These are phyloP conservation scores for Esperia sulphurella DNA, from an alignment of 2,888 invertebrate genomes.

Conservation along the genomic window DNA sequence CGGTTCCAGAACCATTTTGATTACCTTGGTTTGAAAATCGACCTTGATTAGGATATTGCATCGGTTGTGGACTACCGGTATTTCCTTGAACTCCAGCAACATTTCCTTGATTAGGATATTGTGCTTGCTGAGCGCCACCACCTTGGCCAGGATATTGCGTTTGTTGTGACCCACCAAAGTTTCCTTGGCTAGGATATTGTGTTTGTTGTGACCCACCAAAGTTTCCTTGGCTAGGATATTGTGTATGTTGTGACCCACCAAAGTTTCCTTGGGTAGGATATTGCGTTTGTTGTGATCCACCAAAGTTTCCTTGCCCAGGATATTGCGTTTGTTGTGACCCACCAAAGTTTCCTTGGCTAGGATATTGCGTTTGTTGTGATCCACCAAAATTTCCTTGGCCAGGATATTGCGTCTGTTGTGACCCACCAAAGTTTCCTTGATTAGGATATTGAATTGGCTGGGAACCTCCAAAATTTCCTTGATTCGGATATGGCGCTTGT, in stretches of 20 bases:
- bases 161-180: not conserved
- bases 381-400: conserved; percentile 7
- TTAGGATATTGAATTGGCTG: conserved; percentile 3
- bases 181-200: conserved; percentile 1
- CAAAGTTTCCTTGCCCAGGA: conserved; percentile 13
- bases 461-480: conserved; percentile 12
- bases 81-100: conserved; percentile 8
- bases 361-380: not conserved
- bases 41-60: conserved; percentile 10
- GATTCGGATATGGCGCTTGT: conserved; percentile 11
- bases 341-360: conserved; percentile 2
- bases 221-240: conserved; percentile 5
- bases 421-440: conserved; percentile 1
- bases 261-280: conserved; percentile 18
- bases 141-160: not conserved
- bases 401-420: conserved; percentile 1
- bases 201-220: conserved; percentile 10
- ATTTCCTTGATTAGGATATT: conserved; percentile 1
- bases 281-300: conserved; percentile 3
- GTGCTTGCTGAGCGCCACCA: not conserved
- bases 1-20: not conserved
- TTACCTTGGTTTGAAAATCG: conserved; percentile 3
- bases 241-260: conserved; percentile 8
- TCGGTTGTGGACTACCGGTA: not conserved
- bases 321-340: not conserved